Percentiles rank a stretch among this genome's conserved stretches.
Evolutionary conservation across 2,888 invertebrate species (phyloP).

Genomic region (Diaperis boleti): DNA sequence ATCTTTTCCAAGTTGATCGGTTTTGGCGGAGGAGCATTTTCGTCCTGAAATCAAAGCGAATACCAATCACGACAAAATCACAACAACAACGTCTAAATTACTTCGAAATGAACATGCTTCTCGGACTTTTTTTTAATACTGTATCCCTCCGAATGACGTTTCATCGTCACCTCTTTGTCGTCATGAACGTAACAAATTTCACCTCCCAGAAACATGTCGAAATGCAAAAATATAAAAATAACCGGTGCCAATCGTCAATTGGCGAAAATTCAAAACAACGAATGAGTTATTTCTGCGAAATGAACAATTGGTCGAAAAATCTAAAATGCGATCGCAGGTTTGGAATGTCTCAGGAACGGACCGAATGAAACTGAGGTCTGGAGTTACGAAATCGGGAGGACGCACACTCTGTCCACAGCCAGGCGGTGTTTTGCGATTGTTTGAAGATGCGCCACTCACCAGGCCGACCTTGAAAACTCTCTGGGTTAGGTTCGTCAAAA

Average conservation of each 20-base stretch:
- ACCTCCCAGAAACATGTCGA: constrained; percentile 62
- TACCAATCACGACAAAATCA: neutral
- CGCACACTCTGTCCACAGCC: constrained; percentile 19
- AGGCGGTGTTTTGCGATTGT: constrained; percentile 25
- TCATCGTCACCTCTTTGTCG: constrained; percentile 42
- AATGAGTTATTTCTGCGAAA: constrained; percentile 27
- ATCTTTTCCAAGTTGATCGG: constrained; percentile 88
- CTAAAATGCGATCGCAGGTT: constrained; percentile 10
- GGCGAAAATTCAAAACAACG: constrained; percentile 42
- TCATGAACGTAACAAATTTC: constrained; percentile 56
- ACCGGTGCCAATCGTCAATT: constrained; percentile 32
- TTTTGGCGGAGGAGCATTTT: constrained; percentile 72
- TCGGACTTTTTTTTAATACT: constrained; percentile 51
- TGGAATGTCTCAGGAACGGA: constrained; percentile 35
- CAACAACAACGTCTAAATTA: constrained; percentile 44
- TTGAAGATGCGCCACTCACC: constrained; percentile 72
- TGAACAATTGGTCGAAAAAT: constrained; percentile 10
- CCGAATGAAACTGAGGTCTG: constrained; percentile 28
- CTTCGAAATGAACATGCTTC: constrained; percentile 63
- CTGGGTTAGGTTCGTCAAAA: constrained; percentile 83
- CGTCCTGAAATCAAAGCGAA: constrained; percentile 69
- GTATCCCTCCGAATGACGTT: constrained; percentile 39
- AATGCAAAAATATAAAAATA: constrained; percentile 43
- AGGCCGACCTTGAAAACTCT: constrained; percentile 85
- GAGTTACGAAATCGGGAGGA: constrained; percentile 13